Evolutionary conservation across 2,888 invertebrate species (phyloP).

Genomic region (Adela reaumurella): DNA sequence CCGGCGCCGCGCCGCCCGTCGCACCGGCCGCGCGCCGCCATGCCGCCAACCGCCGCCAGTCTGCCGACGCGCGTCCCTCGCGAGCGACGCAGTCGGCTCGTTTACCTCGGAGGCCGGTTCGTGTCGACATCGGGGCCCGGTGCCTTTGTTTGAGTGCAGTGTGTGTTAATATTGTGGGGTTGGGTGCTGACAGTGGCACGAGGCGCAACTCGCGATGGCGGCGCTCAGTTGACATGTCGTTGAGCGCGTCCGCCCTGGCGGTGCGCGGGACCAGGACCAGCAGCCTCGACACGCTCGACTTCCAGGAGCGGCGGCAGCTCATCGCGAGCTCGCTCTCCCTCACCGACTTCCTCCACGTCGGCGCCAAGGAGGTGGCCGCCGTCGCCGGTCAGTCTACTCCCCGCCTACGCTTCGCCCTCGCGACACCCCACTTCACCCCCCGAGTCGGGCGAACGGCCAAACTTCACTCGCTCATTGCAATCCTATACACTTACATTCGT

Average conservation of each 20-base stretch:
- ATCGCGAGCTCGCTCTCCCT: constrained; percentile 85
- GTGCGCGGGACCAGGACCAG: constrained; percentile 64
- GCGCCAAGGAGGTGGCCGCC: constrained; percentile 56
- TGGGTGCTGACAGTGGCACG: constrained; percentile 33
- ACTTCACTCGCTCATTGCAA: no score
- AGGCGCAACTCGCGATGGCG: constrained; percentile 32
- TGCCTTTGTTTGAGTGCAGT: constrained; percentile 34
- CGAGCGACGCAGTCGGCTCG: constrained; percentile 34
- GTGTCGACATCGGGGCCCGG: constrained; percentile 27
- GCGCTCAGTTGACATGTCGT: constrained; percentile 52
- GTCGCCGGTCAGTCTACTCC: constrained; percentile 36
- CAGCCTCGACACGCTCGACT: constrained; percentile 85
- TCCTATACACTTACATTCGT: no score
- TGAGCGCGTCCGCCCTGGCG: constrained; percentile 51
- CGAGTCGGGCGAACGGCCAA: no score
- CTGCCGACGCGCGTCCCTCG: constrained; percentile 47
- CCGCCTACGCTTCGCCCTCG: constrained; percentile 17
- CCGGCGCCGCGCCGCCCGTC: constrained; percentile 18
- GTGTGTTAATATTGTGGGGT: constrained; percentile 24
- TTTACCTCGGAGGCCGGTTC: constrained; percentile 18
- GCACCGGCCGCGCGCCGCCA: constrained; percentile 9
- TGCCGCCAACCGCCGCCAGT: constrained; percentile 29
- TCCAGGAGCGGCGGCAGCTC: constrained; percentile 86
- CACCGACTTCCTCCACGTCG: constrained; percentile 78
- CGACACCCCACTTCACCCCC: constrained; percentile 1